phyloP scores from a whole-genome alignment of 2,797 vertebrate genomes.

The Pampus argenteus region DNA sequence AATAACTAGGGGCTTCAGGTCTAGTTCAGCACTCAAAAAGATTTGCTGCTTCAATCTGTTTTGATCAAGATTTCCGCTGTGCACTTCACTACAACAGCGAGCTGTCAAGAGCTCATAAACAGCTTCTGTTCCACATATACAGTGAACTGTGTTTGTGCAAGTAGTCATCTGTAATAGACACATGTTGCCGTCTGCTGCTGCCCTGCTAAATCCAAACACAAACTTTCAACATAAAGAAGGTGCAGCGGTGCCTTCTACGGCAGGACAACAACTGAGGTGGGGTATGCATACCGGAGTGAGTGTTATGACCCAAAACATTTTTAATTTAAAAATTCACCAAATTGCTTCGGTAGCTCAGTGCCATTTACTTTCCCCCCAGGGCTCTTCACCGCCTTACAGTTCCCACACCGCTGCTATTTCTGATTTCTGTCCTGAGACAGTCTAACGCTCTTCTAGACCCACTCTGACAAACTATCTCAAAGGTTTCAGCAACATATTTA shows the following conservation, averaged over 20 bases:
- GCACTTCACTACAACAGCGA: not conserved
- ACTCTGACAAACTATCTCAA: slow-evolving; percentile 1
- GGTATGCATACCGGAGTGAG: not conserved
- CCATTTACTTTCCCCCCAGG: slow-evolving; percentile 20
- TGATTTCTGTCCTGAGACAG: slow-evolving; percentile 17
- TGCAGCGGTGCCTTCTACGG: not conserved
- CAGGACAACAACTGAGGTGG: not conserved
- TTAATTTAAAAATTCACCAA: slow-evolving; percentile 5
- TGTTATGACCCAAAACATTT: slow-evolving; percentile 2
- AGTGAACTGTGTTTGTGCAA: slow-evolving; percentile 7
- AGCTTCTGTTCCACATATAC: slow-evolving; percentile 35
- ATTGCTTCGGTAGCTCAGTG: slow-evolving; percentile 5
- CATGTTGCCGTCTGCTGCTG: no score
- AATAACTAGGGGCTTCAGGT: slow-evolving; percentile 49
- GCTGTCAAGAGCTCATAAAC: slow-evolving; percentile 42
- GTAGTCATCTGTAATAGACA: slow-evolving; percentile 24
- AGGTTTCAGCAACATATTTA: slow-evolving; percentile 12
- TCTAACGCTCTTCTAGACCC: slow-evolving; percentile 16
- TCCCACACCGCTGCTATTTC: not conserved
- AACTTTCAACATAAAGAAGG: not conserved
- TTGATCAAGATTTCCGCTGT: slow-evolving; percentile 38
- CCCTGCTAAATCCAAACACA: not conserved
- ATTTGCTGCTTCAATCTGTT: slow-evolving; percentile 57
- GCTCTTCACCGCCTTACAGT: slow-evolving; percentile 8
- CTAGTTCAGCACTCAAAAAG: slow-evolving; percentile 34